phyloP scores from a whole-genome alignment of 2,113 vertebrate species.

The Glareola pratincola region DNA sequence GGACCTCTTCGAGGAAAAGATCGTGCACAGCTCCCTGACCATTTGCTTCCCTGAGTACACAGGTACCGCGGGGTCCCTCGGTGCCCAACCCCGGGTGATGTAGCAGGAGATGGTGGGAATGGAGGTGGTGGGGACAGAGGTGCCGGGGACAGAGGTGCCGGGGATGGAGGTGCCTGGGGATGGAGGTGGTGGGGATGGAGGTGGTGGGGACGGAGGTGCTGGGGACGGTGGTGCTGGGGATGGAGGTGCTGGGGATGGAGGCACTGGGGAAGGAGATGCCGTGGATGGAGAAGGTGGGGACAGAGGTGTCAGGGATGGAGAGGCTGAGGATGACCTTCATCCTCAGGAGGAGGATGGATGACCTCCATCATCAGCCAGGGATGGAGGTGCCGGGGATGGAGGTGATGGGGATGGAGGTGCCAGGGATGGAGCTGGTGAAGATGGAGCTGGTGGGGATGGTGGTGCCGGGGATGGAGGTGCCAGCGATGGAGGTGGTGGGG shows the following conservation, averaged over 20 bases:
- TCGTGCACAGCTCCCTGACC: slow-evolving; percentile 88
- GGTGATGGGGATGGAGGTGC: neutral
- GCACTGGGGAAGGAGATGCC: neutral
- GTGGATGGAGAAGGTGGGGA: no score
- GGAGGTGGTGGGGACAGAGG: neutral
- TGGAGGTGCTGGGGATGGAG: no score
- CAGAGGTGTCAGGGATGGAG: no score
- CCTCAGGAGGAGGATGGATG: no score
- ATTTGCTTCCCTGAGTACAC: slow-evolving; percentile 97
- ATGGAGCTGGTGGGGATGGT: neutral
- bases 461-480: no score
- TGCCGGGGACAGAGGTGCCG: neutral
- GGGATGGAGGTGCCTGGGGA: neutral
- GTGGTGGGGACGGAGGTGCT: no score
- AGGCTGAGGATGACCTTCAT: no score
- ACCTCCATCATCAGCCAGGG: no score
- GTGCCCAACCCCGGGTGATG: neutral
- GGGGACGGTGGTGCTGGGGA: no score
- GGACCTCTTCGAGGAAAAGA: slow-evolving; percentile 99
- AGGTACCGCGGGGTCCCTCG: slow-evolving; percentile 69
- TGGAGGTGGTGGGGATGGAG: no score
- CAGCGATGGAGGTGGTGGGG: neutral
- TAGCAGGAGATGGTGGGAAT: neutral
- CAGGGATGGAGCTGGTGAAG: no score
- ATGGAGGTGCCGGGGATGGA: neutral